phyloP scores from a whole-genome alignment of 2,888 invertebrate genomes.

The Pristionchus exspectatus region DNA sequence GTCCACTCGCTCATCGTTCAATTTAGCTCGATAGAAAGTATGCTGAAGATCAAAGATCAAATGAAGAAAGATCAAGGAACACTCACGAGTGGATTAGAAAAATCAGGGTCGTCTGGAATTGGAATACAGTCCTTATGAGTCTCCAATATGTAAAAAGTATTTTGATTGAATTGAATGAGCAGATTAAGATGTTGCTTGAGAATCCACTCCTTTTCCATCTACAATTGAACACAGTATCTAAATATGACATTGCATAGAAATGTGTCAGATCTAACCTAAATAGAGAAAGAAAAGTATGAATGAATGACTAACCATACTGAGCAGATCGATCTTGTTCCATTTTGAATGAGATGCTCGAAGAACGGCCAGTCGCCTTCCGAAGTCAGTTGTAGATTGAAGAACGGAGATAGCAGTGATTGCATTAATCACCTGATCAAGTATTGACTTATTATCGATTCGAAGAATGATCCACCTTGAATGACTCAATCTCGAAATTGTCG shows the following conservation, averaged over 20 bases:
- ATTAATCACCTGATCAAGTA: not conserved
- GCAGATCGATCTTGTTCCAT: not conserved
- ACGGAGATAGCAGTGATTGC: not conserved
- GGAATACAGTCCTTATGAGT: slow-evolving; percentile 11
- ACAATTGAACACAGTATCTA: not conserved
- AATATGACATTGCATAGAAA: not conserved
- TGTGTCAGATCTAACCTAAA: not conserved
- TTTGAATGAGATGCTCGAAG: not conserved
- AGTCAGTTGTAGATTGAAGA: not conserved
- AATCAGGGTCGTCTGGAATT: not conserved
- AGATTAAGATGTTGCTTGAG: not conserved
- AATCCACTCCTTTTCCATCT: slow-evolving; percentile 37
- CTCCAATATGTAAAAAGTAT: not conserved
- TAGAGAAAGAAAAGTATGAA: not conserved
- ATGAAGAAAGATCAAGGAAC: not conserved
- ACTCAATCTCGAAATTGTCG: not conserved
- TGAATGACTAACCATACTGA: not conserved
- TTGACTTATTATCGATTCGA: not conserved
- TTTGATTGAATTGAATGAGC: not conserved
- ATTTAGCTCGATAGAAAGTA: not conserved
- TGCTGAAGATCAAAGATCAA: not conserved
- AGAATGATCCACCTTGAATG: slow-evolving; percentile 2
- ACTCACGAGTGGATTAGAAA: slow-evolving; percentile 5
- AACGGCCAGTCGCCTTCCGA: slow-evolving; percentile 11
- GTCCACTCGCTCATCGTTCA: not conserved